Percentiles rank a stretch among this genome's conserved stretches.
Conservation (phyloP, 2,888 invertebrate genomes). For the Melipona bicolor region DNA sequence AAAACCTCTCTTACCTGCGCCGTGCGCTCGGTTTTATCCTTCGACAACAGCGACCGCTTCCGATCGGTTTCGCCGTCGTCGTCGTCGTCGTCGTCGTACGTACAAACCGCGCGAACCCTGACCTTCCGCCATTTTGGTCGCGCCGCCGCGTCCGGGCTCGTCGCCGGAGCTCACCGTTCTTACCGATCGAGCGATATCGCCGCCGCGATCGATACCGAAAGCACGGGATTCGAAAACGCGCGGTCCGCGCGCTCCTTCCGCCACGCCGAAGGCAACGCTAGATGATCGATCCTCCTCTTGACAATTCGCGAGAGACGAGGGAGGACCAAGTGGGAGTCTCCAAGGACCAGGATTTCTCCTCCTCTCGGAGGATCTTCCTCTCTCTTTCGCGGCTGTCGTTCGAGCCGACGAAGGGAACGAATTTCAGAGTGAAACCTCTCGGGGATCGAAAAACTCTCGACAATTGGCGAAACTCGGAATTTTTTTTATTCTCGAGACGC, state of each 20-base stretch:
- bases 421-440: no score
- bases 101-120: neutral
- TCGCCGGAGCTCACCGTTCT: neutral
- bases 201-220: neutral
- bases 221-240: slow-evolving; percentile 33
- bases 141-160: slow-evolving; percentile 22
- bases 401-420: no score
- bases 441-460: neutral
- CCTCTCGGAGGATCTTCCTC: no score
- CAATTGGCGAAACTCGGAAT: neutral
- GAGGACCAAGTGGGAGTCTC: no score
- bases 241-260: slow-evolving; percentile 8
- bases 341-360: no score
- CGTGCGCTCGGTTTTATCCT: slow-evolving; percentile 66
- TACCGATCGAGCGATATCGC: slow-evolving; percentile 16
- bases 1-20: slow-evolving; percentile 76
- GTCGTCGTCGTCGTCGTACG: no score
- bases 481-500: neutral
- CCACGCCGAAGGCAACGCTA: no score
- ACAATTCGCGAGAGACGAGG: no score
- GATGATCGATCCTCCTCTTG: neutral
- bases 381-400: no score
- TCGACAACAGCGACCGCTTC: slow-evolving; percentile 27
- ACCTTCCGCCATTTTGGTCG: slow-evolving; percentile 26
- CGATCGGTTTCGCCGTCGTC: slow-evolving; percentile 16